Conservation (phyloP, 2,113 vertebrate species). For the Cephalopterus ornatus region DNA sequence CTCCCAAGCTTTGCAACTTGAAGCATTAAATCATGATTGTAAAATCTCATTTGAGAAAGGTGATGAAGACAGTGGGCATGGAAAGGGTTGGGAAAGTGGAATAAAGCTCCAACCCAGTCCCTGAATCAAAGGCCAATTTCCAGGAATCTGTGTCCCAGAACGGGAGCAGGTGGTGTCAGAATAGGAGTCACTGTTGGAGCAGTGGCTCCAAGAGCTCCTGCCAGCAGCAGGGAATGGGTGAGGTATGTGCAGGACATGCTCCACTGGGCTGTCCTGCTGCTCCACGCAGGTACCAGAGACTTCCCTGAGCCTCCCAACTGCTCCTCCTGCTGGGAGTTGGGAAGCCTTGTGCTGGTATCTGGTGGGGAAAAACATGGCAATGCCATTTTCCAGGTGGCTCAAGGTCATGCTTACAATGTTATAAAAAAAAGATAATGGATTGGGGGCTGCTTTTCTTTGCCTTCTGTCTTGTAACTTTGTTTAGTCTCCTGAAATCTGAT, state of each 20-base stretch:
- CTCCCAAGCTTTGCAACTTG: not conserved
- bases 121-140: not conserved
- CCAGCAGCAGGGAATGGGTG: not conserved
- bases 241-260: not conserved
- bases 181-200: not conserved
- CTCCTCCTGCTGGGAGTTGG: not conserved
- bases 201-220: not conserved
- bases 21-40: not conserved
- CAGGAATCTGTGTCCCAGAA: not conserved
- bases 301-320: not conserved
- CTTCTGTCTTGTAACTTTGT: not conserved
- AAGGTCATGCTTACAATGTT: not conserved
- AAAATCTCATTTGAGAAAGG: not conserved
- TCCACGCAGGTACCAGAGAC: not conserved
- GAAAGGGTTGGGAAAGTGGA: not conserved
- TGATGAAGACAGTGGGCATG: not conserved
- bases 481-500: not conserved
- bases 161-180: not conserved
- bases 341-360: not conserved
- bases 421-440: not conserved
- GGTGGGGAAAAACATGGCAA: not conserved
- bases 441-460: not conserved
- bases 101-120: not conserved
- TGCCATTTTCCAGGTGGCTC: not conserved
- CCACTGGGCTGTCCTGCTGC: not conserved